Conservation (phyloP, 2,888 invertebrate genomes). For the Belgica antarctica region DNA sequence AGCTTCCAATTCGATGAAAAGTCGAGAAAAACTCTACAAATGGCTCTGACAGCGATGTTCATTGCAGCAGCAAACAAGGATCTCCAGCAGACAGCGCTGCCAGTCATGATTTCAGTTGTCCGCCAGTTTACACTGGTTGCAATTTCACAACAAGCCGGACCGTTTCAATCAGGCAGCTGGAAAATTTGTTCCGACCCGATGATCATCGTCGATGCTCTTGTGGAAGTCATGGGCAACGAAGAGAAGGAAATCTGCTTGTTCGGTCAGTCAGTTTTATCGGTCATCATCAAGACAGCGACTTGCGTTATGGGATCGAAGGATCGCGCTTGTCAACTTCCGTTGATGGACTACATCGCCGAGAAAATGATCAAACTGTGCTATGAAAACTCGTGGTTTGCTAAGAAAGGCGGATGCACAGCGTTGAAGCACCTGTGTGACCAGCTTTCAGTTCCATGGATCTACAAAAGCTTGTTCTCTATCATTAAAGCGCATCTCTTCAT, state of each 20-base stretch:
- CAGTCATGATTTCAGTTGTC: constrained; percentile 84
- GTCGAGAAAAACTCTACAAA: constrained; percentile 74
- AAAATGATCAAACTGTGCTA: constrained; percentile 92
- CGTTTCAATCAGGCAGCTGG: constrained; percentile 57
- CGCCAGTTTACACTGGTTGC: constrained; percentile 94
- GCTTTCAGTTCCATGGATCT: constrained; percentile 84
- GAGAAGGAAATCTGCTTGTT: constrained; percentile 95
- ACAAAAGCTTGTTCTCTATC: constrained; percentile 82
- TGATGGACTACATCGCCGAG: constrained; percentile 93
- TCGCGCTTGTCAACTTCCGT: constrained; percentile 81
- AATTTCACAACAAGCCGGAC: constrained; percentile 88
- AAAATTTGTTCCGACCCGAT: constrained; percentile 76
- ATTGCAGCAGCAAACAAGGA: constrained; percentile 95
- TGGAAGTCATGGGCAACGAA: constrained; percentile 93
- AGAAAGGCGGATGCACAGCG: constrained; percentile 92
- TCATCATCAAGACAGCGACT: constrained; percentile 87
- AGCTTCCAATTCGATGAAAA: constrained; percentile 52
- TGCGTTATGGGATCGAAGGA: constrained; percentile 85
- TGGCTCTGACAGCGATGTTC: constrained; percentile 89
- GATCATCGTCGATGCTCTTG: constrained; percentile 87
- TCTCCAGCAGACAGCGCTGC: constrained; percentile 75
- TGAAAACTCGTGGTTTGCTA: constrained; percentile 97
- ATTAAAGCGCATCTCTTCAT: constrained; percentile 85
- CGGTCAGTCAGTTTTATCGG: constrained; percentile 80
- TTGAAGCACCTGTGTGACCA: constrained; percentile 85